phyloP scores from a whole-genome alignment of 2,888 invertebrate genomes.

The Microplitis deprimator region DNA sequence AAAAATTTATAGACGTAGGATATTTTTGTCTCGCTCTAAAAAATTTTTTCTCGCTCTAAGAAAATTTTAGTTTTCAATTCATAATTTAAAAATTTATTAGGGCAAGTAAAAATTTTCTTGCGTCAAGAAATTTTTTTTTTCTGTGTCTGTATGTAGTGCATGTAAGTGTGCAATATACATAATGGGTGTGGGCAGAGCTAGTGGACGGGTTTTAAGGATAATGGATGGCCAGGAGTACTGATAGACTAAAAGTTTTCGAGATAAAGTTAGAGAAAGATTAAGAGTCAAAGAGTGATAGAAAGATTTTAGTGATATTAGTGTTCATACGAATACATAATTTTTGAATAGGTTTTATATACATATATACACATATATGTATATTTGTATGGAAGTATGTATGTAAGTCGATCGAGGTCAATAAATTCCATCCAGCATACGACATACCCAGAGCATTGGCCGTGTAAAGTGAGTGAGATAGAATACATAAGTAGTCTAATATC shows the following conservation, averaged over 20 bases:
- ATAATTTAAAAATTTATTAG: too few species aligned
- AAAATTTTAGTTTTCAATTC: too few species aligned
- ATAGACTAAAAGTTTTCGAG: not conserved
- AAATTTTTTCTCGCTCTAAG: too few species aligned
- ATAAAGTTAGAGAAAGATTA: constrained; percentile 8
- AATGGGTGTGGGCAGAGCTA: constrained; percentile 1
- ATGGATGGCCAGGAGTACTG: not conserved
- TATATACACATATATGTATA: constrained; percentile 1
- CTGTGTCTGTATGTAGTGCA: constrained; percentile 44
- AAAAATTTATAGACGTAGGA: too few species aligned
- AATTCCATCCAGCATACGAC: constrained; percentile 71
- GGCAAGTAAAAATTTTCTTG: too few species aligned
- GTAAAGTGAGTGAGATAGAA: constrained; percentile 64
- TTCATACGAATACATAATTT: constrained; percentile 11
- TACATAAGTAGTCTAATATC: constrained; percentile 48
- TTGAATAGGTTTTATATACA: constrained; percentile 18
- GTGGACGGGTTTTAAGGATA: not conserved
- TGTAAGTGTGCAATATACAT: not conserved
- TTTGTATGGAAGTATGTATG: constrained; percentile 20
- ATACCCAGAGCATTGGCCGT: constrained; percentile 71
- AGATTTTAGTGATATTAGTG: constrained; percentile 12
- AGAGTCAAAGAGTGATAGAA: not conserved
- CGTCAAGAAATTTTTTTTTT: constrained; percentile 3
- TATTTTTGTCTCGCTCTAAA: too few species aligned
- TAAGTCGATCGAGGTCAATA: constrained; percentile 46